Conservation (phyloP, 2,797 vertebrate species). For the Siniperca scherzeri region DNA sequence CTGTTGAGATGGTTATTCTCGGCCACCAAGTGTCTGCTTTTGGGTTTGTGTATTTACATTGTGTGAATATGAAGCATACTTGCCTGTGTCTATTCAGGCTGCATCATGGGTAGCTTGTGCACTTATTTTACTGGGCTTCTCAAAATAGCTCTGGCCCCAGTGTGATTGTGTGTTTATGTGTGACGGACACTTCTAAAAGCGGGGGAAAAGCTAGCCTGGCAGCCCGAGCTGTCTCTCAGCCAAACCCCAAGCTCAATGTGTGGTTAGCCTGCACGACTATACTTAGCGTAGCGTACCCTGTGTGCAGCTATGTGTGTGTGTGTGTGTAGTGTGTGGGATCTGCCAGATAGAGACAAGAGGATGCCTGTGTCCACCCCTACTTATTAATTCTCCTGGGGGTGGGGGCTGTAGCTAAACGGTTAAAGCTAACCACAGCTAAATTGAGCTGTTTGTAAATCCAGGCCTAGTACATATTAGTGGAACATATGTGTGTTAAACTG, state of each 20-base stretch:
- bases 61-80: conserved; percentile 43
- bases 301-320: conserved; percentile 41
- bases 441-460: conserved; percentile 69
- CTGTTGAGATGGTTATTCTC: conserved; percentile 66
- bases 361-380: conserved; percentile 73
- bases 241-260: conserved; percentile 74
- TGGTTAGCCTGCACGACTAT: conserved; percentile 76
- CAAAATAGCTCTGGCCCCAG: conserved; percentile 74
- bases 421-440: conserved; percentile 74
- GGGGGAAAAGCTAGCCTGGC: conserved; percentile 53
- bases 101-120: conserved; percentile 37
- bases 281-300: conserved; percentile 67
- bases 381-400: conserved; percentile 66
- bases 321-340: conserved; percentile 54
- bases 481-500: conserved; percentile 61
- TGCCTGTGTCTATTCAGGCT: conserved; percentile 57
- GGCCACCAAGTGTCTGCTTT: conserved; percentile 57
- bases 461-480: conserved; percentile 51
- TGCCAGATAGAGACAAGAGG: conserved; percentile 74
- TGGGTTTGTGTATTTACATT: conserved; percentile 60
- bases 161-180: conserved; percentile 77
- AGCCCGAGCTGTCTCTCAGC: conserved; percentile 54
- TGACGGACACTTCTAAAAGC: conserved; percentile 74
- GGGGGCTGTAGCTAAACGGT: conserved; percentile 71
- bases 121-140: conserved; percentile 63